A percentile compares a stretch with the other conserved stretches of the same genome.
These are phyloP conservation scores for Antheraea yamamai DNA, from an alignment of 2,888 invertebrate species.

Conservation along the genomic window DNA sequence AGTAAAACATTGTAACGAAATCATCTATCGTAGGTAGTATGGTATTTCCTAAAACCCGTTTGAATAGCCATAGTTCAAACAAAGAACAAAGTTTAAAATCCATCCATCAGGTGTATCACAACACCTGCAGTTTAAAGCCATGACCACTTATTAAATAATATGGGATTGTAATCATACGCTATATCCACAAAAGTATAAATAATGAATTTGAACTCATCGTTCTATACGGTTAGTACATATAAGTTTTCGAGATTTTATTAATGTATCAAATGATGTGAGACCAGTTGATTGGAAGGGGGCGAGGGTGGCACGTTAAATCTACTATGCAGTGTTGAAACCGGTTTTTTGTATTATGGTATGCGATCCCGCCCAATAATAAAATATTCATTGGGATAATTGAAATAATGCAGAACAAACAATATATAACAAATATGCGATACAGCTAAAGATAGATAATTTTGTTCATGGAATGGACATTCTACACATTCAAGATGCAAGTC, in stretches of 20 bases:
- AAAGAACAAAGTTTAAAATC: too few species aligned
- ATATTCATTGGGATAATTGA: slow-evolving; percentile 30
- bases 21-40: too few species aligned
- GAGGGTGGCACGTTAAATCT: slow-evolving; percentile 65
- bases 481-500: too few species aligned
- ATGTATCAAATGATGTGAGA: slow-evolving; percentile 12
- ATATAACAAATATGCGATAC: not conserved
- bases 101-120: too few species aligned
- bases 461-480: too few species aligned
- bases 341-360: slow-evolving; percentile 74
- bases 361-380: slow-evolving; percentile 47
- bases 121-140: too few species aligned
- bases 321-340: slow-evolving; percentile 75
- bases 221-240: not conserved
- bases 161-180: not conserved
- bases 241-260: not conserved
- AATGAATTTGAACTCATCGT: not conserved
- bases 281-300: slow-evolving; percentile 37
- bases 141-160: too few species aligned
- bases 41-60: too few species aligned
- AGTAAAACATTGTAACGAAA: too few species aligned
- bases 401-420: not conserved
- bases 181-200: not conserved
- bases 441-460: not conserved
- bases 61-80: too few species aligned